phyloP scores from a whole-genome alignment of 1,140 invertebrate genomes.

The Contarinia nasturtii region DNA sequence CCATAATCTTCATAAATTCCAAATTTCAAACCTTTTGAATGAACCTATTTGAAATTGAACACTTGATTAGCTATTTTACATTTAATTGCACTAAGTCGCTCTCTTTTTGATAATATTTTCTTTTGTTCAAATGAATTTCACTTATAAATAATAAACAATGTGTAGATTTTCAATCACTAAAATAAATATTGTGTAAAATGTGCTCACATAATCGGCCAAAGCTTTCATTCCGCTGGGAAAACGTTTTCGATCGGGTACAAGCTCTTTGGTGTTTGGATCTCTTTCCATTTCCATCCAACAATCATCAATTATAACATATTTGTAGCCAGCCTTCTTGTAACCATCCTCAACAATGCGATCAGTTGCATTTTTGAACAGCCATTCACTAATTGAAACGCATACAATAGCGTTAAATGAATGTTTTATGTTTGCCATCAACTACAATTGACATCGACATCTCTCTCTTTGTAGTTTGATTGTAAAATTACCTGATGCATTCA shows the following conservation, averaged over 20 bases:
- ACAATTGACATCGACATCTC: not conserved
- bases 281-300: conserved; percentile 63
- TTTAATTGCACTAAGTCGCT: no score
- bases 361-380: conserved; percentile 59
- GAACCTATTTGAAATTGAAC: conserved; percentile 41
- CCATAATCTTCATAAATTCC: conserved; percentile 82
- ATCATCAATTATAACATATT: conserved; percentile 76
- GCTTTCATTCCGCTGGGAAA: conserved; percentile 71
- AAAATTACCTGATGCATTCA: conserved; percentile 71
- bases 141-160: no score
- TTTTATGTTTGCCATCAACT: not conserved
- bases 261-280: conserved; percentile 31
- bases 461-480: not conserved
- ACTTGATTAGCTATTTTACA: no score
- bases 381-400: conserved; percentile 43
- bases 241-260: conserved; percentile 50
- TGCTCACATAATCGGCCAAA: conserved; percentile 62
- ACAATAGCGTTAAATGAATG: not conserved
- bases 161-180: no score
- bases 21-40: conserved; percentile 60
- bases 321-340: conserved; percentile 59
- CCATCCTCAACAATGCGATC: conserved; percentile 59
- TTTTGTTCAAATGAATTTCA: no score
- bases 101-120: no score
- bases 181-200: not conserved